Conservation (phyloP, 2,888 invertebrate genomes). For the Eumacrocentrus americanus region DNA sequence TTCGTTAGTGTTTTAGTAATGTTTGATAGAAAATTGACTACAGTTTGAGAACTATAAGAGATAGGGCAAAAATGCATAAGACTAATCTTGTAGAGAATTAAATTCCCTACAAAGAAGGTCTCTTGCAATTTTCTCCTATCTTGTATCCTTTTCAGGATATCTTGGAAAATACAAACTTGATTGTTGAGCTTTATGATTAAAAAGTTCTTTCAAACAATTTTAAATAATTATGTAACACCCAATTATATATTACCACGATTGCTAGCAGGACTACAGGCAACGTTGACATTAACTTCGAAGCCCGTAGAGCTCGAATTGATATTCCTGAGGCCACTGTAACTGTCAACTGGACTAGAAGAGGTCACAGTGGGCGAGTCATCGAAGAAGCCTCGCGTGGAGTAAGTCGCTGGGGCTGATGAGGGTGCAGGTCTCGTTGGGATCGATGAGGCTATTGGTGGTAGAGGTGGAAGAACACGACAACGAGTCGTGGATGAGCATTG, state of each 20-base stretch:
- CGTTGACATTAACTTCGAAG: conserved; percentile 55
- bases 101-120: too few relatives aligned
- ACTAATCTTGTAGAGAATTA: too few relatives aligned
- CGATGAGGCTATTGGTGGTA: conserved; percentile 29
- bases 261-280: conserved; percentile 50
- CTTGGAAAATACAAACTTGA: too few relatives aligned
- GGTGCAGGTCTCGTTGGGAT: conserved; percentile 37
- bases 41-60: too few relatives aligned
- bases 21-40: too few relatives aligned
- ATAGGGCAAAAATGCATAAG: too few relatives aligned
- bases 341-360: conserved; percentile 45
- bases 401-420: conserved; percentile 47
- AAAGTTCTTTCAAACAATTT: too few relatives aligned
- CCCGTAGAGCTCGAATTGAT: conserved; percentile 49
- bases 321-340: not conserved
- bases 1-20: too few relatives aligned
- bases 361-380: conserved; percentile 39
- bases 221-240: not conserved
- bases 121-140: too few relatives aligned
- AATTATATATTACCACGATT: conserved; percentile 45
- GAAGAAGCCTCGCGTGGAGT: conserved; percentile 46
- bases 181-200: too few relatives aligned
- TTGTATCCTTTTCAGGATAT: too few relatives aligned
- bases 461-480: conserved; percentile 3
- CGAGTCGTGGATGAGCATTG: conserved; percentile 32